These are phyloP conservation scores for Abrostola tripartita DNA, from an alignment of 2,888 invertebrate species.

Conservation along the genomic window DNA sequence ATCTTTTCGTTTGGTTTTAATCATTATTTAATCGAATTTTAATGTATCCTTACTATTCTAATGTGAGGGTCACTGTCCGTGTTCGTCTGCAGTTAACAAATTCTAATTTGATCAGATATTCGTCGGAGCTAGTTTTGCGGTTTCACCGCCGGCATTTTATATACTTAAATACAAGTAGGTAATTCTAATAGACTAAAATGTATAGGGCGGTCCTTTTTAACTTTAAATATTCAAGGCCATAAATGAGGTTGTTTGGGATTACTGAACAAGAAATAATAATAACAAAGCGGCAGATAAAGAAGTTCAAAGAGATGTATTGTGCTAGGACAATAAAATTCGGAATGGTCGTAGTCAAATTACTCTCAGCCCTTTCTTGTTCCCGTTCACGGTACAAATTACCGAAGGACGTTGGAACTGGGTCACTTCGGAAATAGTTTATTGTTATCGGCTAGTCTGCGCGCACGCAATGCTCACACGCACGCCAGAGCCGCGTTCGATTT, in stretches of 20 bases:
- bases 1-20: constrained; percentile 73
- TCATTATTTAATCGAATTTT: constrained; percentile 80
- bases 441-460: constrained; percentile 87
- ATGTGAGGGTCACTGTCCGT: constrained; percentile 65
- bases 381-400: constrained; percentile 86
- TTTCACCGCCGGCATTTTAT: constrained; percentile 59
- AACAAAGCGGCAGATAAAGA: constrained; percentile 69
- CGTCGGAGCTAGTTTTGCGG: constrained; percentile 48
- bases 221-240: constrained; percentile 68
- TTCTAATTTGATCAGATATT: constrained; percentile 67
- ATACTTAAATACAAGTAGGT: constrained; percentile 51
- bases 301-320: constrained; percentile 70
- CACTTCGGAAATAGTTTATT: constrained; percentile 89
- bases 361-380: constrained; percentile 87
- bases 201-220: constrained; percentile 53
- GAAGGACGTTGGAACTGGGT: constrained; percentile 88
- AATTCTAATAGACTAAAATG: constrained; percentile 46
- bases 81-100: constrained; percentile 72
- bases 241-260: constrained; percentile 63
- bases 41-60: constrained; percentile 70
- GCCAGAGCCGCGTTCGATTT: constrained; percentile 72
- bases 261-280: constrained; percentile 57
- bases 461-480: constrained; percentile 82
- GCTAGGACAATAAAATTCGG: constrained; percentile 72
- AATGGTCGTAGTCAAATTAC: constrained; percentile 77